These are phyloP conservation scores for Listrodromus nycthemerus DNA, from an alignment of 2,888 invertebrate species.

Conservation along the genomic window DNA sequence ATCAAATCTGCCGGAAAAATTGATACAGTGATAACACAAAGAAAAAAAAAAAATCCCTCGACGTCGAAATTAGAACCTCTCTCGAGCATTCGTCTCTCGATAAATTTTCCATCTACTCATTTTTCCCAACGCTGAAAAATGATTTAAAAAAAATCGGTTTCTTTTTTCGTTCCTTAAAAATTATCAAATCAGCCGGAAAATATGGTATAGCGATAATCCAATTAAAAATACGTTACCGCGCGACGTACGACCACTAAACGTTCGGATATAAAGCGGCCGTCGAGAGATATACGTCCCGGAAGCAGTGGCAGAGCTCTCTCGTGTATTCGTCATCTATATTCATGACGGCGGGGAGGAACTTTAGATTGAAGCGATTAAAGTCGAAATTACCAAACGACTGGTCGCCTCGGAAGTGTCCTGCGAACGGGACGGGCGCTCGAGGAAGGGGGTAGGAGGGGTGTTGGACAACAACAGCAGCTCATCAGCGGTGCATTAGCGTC, in stretches of 20 bases:
- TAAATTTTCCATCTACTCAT: no score
- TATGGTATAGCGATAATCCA: constrained; percentile 66
- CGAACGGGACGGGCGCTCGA: neutral
- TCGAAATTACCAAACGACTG: constrained; percentile 72
- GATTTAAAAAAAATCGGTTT: no score
- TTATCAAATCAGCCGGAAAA: constrained; percentile 47
- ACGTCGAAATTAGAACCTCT: constrained; percentile 63
- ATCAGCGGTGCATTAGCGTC: constrained; percentile 64
- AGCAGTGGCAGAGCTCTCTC: constrained; percentile 65
- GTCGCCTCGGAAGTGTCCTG: constrained; percentile 53
- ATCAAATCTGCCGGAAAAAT: constrained; percentile 47
- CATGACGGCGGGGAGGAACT: constrained; percentile 71
- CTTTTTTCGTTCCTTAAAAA: constrained; percentile 12
- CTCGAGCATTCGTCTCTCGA: constrained; percentile 70
- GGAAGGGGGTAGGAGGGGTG: constrained; percentile 30
- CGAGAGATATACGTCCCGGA: constrained; percentile 60
- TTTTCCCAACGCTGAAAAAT: no score
- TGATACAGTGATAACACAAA: constrained; percentile 67
- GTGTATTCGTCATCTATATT: constrained; percentile 73
- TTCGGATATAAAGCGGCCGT: constrained; percentile 22
- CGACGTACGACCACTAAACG: constrained; percentile 67
- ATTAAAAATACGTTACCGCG: constrained; percentile 71
- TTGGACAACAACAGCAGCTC: constrained; percentile 59
- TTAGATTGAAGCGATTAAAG: constrained; percentile 73
- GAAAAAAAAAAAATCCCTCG: constrained; percentile 57